These are phyloP conservation scores for Aphidius gifuensis DNA, from an alignment of 1,140 invertebrate species.

Conservation along the genomic window DNA sequence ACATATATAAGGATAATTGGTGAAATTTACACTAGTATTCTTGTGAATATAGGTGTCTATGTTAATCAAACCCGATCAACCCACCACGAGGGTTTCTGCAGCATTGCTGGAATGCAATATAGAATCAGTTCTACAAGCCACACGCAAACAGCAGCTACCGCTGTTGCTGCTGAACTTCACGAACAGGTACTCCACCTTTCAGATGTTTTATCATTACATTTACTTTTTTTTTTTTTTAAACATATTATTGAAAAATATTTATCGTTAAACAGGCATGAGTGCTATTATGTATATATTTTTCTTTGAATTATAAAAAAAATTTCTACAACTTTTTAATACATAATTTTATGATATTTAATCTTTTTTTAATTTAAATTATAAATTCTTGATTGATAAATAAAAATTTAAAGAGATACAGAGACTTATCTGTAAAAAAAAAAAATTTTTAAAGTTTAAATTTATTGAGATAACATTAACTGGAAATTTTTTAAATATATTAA, in stretches of 20 bases:
- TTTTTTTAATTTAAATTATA: too few relatives aligned
- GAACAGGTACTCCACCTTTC: constrained; percentile 49
- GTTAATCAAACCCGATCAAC: constrained; percentile 71
- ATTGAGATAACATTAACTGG: too few relatives aligned
- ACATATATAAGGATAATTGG: not conserved
- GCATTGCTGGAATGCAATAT: constrained; percentile 79
- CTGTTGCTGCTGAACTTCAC: constrained; percentile 64
- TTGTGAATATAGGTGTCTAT: constrained; percentile 62
- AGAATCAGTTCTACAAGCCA: constrained; percentile 72
- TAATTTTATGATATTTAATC: not conserved
- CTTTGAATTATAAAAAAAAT: too few relatives aligned
- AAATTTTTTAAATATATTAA: too few relatives aligned
- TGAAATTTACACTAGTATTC: constrained; percentile 15
- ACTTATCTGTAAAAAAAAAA: too few relatives aligned
- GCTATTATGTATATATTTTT: too few relatives aligned
- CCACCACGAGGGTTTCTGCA: constrained; percentile 79
- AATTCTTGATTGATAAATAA: too few relatives aligned
- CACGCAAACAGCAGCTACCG: constrained; percentile 73
- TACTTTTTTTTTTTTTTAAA: too few relatives aligned
- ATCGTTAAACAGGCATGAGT: too few relatives aligned
- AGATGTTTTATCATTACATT: not conserved
- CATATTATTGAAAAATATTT: too few relatives aligned
- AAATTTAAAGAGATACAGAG: too few relatives aligned
- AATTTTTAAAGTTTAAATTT: too few relatives aligned
- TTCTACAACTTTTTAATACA: not conserved